A percentile compares a stretch with the other conserved stretches of the same genome.
phyloP scores from a whole-genome alignment of 1,140 invertebrate species.

The Sinella curviseta region DNA sequence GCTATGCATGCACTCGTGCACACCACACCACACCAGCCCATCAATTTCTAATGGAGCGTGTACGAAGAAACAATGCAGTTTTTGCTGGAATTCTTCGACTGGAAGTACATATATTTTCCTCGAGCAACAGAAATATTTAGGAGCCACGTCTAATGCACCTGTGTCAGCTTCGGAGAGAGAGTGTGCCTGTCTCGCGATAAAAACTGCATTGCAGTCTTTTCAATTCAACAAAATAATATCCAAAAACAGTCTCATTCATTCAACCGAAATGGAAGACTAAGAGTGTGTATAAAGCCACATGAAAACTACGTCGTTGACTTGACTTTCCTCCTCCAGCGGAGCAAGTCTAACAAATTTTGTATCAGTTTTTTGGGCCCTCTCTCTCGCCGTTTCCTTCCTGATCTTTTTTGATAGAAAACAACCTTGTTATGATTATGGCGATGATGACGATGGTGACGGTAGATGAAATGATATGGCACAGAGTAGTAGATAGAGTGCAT shows the following conservation, averaged over 20 bases:
- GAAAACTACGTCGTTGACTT: no score
- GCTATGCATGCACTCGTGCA: neutral
- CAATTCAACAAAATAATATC: neutral
- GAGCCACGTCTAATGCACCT: neutral
- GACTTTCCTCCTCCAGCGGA: neutral
- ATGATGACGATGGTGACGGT: neutral
- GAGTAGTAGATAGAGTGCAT: no score
- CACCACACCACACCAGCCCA: neutral
- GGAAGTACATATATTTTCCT: no score
- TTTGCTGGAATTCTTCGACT: no score
- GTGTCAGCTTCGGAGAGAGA: neutral
- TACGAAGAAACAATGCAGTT: neutral
- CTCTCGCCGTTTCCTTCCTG: neutral
- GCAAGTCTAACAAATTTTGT: neutral
- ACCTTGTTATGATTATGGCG: neutral
- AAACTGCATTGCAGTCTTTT: conserved; percentile 13
- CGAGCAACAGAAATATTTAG: neutral
- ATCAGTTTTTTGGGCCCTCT: neutral
- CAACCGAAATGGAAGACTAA: neutral
- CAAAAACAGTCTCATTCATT: neutral
- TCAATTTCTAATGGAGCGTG: neutral
- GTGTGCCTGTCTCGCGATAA: neutral
- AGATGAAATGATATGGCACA: neutral
- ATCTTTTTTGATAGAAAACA: neutral
- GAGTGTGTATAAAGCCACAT: neutral